These are phyloP conservation scores for Plecturocebus donacophilus DNA, from an alignment of 2,113 vertebrate genomes.

Conservation along the genomic window DNA sequence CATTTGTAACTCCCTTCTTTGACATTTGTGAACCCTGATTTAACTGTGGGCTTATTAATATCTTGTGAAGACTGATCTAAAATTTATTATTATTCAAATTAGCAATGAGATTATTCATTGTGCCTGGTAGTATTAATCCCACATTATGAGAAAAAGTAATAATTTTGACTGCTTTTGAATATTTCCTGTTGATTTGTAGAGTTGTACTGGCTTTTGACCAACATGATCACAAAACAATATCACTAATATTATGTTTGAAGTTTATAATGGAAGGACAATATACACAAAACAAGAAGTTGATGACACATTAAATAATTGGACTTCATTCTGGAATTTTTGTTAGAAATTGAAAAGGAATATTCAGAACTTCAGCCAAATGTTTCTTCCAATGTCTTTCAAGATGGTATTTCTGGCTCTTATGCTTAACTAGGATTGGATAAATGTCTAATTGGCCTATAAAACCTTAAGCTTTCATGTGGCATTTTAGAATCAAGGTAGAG, in stretches of 20 bases:
- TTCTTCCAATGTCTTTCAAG: background rate
- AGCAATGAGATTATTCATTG: background rate
- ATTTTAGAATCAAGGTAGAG: background rate
- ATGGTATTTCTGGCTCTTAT: background rate
- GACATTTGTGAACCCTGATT: background rate
- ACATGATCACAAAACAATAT: background rate
- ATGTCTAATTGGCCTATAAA: constrained; percentile 22
- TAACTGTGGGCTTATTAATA: background rate
- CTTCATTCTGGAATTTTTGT: background rate
- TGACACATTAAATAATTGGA: background rate
- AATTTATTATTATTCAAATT: background rate
- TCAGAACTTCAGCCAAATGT: background rate
- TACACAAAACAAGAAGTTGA: background rate
- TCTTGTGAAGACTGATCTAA: background rate
- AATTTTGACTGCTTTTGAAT: background rate
- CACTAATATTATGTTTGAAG: background rate
- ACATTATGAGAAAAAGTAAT: background rate
- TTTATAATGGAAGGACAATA: background rate
- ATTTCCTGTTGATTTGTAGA: background rate
- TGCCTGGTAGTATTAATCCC: background rate
- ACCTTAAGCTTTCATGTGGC: background rate
- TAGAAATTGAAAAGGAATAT: background rate
- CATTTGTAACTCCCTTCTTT: background rate
- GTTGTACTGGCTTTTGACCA: background rate
- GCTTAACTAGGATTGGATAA: background rate